Conservation (phyloP, 2,888 invertebrate genomes). For the Xanthia icteritia region DNA sequence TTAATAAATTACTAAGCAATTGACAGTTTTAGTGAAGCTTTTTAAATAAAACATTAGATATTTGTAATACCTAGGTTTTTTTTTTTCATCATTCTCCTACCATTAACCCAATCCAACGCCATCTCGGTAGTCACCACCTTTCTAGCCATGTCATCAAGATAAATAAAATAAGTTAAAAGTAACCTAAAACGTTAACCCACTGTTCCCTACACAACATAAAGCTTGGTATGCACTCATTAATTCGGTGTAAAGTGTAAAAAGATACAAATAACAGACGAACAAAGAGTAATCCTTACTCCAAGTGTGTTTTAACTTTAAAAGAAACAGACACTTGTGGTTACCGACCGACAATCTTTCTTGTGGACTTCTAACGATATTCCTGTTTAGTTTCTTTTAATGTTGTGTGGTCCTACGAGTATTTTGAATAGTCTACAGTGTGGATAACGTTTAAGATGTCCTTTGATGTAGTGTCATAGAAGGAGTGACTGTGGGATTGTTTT, state of each 20-base stretch:
- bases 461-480: constrained; percentile 14
- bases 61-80: too few species aligned
- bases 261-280: constrained; percentile 39
- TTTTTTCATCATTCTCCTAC: too few species aligned
- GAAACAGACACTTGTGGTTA: constrained; percentile 32
- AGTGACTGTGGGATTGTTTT: not conserved
- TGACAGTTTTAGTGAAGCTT: not conserved
- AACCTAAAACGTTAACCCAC: not conserved
- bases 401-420: constrained; percentile 45
- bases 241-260: constrained; percentile 42
- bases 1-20: not conserved
- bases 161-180: not conserved
- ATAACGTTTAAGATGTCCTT: constrained; percentile 18
- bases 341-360: constrained; percentile 11
- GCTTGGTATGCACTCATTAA: constrained; percentile 45
- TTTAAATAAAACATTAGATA: not conserved
- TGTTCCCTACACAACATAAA: not conserved
- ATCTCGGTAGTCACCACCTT: too few species aligned
- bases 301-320: constrained; percentile 35
- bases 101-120: too few species aligned
- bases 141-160: not conserved
- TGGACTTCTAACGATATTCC: constrained; percentile 25
- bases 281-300: constrained; percentile 28
- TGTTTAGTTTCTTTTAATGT: constrained; percentile 27
- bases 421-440: constrained; percentile 20